Base-by-base conservation (phyloP, 2,113 vertebrate genomes). In the Indicator indicator region DNA sequence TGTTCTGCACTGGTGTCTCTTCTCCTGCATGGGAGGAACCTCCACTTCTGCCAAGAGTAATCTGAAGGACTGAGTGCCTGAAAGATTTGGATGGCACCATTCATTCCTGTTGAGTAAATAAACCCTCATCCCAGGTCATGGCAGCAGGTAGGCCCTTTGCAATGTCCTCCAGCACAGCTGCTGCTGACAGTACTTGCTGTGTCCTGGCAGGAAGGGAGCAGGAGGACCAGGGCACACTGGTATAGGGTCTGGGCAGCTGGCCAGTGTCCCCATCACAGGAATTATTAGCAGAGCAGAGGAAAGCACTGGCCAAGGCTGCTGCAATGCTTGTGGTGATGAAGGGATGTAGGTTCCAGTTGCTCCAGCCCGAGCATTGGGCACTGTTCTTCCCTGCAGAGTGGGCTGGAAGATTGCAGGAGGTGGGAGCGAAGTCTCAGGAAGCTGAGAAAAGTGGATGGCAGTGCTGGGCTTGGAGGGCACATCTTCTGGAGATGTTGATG, bases 221-320 rank as follows among this genome's bases (percentile, higher is more conserved):
- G 42, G 6, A 5, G 63, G 69, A 64, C 6, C 28, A 24, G 28
- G 9, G 42, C 3, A 0, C 0, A 8, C 55, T 58, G 52, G 13
- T 7, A 42, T 13, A 68, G 21, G 9, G 46, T 6, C 32, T 0
- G 1, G 21, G 56, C 27, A 9, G 2, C n/a, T 18, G 54, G 32
- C 0, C 1, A 16, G 16, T 7, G 6, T 46, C 23, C 40, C 20
- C 12, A 1, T 33, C 50, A 2, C 9, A 6, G 4, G 4, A 16
- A 67, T 9, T 24, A 26, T 11, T 16, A 44, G 19, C 19, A 40
- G 78, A 14, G 67, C 24, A 4, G 50, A 13, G 36, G 27, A 2
- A 15, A 6, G 16, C 0, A 3, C 17, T 0, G 7, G 26, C 4
- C 5, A 2, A 9, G 40, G n/a, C 44, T 68, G 33, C 36, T 40